Evolutionary conservation across 1,140 invertebrate species (phyloP), one percentile per base, ranked within the genome.

Genomic region (Phortica variegata): DNA sequence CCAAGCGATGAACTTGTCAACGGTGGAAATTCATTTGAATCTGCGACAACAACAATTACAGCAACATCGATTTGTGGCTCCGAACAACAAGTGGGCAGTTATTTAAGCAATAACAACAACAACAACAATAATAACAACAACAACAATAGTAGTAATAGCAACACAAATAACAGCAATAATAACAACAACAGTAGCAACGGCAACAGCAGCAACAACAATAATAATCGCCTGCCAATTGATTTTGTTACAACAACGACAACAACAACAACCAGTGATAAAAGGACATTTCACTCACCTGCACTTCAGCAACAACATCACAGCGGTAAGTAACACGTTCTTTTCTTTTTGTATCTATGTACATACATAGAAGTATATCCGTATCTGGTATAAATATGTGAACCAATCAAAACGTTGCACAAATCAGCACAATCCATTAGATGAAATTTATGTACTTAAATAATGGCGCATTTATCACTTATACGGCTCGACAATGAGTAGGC

Each of bases 11-110:
- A 86, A 63, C 81, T 83, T 66, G 61, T 69, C 33, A 63, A 61
- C 6, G 76, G 79, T 29, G 76, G 79, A 43, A 85, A 82, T 73
- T 81, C 89, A 60, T 90, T 89, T 79, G 87, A 90, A 60, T 83
- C 85, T 51, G 84, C 51, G 8, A 40, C 41, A 10, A 38, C 42
- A 19, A 13, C 60, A 19, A 68, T 54, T 40, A 66, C 58, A 18
- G 56, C 54, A n/a, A n/a, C n/a, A 43, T 73, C 71, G 52, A 55
- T 89, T 59, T 89, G 87, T 73, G 86, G 89, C 60, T 87, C 87
- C 52, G 89, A 91, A 73, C 71, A 73, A 49, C 70, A 73, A 65
- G 79, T 89, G 58, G 82, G 79, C 48, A 84, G 86, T 61, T 87
- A 86, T 72, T 79, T 87, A 60, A 79, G 79, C 33, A 84, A 83